Percentiles rank a stretch among this genome's conserved stretches.
Evolutionary conservation across 2,888 invertebrate genomes (phyloP).

Genomic region (Phalera bucephala): DNA sequence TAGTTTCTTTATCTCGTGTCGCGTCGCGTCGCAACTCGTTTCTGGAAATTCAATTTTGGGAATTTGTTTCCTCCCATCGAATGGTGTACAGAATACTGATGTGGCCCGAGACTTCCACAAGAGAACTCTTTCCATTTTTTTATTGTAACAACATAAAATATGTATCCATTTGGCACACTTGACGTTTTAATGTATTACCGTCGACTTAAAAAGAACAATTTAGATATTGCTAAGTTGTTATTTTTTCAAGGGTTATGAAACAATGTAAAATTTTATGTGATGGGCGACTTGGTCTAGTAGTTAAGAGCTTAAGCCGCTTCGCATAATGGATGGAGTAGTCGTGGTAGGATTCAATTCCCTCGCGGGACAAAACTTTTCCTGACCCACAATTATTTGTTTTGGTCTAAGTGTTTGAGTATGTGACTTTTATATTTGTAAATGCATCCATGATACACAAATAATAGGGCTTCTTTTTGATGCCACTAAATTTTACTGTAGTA

Average conservation of each 20-base stretch:
- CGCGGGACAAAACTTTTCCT: too few relatives aligned
- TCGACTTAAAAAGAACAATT: slow-evolving; percentile 13
- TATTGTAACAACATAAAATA: slow-evolving; percentile 51
- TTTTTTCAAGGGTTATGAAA: too few relatives aligned
- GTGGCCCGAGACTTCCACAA: slow-evolving; percentile 48
- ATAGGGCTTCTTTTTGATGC: too few relatives aligned
- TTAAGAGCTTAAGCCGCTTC: too few relatives aligned
- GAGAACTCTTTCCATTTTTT: slow-evolving; percentile 38
- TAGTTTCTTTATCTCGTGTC: slow-evolving; percentile 74
- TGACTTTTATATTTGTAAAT: too few relatives aligned
- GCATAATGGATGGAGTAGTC: too few relatives aligned
- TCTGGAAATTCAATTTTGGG: slow-evolving; percentile 83
- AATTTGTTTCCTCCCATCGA: slow-evolving; percentile 80
- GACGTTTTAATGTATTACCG: slow-evolving; percentile 41
- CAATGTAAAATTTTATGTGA: too few relatives aligned
- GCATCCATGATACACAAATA: too few relatives aligned
- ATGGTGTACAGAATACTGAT: slow-evolving; percentile 77
- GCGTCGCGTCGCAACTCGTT: slow-evolving; percentile 82
- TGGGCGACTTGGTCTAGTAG: background rate
- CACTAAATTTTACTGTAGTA: too few relatives aligned
- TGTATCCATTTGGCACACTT: slow-evolving; percentile 46
- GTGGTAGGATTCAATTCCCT: too few relatives aligned
- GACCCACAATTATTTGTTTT: too few relatives aligned
- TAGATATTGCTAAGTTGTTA: background rate
- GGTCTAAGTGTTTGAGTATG: too few relatives aligned